Conservation (phyloP, 2,113 vertebrate species). For the Turdus rufiventris region DNA sequence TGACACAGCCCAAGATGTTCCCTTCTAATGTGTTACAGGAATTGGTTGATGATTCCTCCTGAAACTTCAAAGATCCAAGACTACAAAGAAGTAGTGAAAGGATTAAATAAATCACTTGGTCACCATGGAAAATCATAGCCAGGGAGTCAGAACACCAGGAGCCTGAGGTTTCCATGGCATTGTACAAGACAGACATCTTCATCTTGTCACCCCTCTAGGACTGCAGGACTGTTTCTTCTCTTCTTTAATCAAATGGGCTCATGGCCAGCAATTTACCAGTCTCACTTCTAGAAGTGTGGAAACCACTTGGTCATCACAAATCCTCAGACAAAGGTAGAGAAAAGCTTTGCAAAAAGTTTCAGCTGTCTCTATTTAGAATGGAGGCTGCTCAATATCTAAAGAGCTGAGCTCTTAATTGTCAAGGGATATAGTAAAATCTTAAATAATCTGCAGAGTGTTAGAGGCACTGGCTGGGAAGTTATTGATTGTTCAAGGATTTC, state of each 20-base stretch:
- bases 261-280: not conserved
- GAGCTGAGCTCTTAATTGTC: not conserved
- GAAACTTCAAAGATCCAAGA: not conserved
- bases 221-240: not conserved
- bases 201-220: not conserved
- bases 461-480: not conserved
- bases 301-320: not conserved
- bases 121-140: not conserved
- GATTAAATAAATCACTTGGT: conserved; percentile 3
- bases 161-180: not conserved
- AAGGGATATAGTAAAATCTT: not conserved
- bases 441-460: not conserved
- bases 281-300: not conserved
- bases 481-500: not conserved
- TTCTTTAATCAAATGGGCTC: not conserved
- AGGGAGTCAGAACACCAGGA: not conserved
- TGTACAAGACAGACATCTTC: not conserved
- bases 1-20: not conserved
- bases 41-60: not conserved
- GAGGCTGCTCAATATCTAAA: not conserved
- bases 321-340: not conserved
- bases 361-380: not conserved
- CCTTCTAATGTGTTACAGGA: not conserved
- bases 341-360: not conserved
- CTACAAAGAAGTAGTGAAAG: not conserved